Conservation (phyloP, 1,140 invertebrate genomes). For the Caerostris extrusa region DNA sequence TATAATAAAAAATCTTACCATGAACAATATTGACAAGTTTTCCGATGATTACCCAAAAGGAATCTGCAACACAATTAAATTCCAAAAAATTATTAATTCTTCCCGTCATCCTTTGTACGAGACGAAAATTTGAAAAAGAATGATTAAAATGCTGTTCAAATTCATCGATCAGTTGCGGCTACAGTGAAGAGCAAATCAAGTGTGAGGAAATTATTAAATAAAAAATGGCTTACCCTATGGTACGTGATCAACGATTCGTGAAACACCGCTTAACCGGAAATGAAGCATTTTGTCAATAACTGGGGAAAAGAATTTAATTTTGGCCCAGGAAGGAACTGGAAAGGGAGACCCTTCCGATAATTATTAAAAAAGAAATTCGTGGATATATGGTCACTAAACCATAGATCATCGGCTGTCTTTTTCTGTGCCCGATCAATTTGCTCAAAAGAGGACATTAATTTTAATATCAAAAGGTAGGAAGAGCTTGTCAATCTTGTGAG, state of each 20-base stretch:
- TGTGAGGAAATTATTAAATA: slow-evolving; percentile 30
- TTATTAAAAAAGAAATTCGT: slow-evolving; percentile 36
- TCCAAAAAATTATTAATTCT: slow-evolving; percentile 21
- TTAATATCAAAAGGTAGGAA: background rate
- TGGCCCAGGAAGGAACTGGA: background rate
- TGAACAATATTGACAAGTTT: background rate
- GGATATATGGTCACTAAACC: background rate
- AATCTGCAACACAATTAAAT: slow-evolving; percentile 12
- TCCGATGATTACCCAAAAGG: background rate
- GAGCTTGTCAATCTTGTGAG: background rate
- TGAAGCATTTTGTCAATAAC: slow-evolving; percentile 32
- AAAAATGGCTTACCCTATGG: background rate
- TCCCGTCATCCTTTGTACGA: background rate
- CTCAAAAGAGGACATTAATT: slow-evolving; percentile 5
- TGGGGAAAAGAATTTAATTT: slow-evolving; percentile 46
- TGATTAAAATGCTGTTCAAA: slow-evolving; percentile 34
- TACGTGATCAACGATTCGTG: background rate
- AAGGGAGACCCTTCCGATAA: background rate
- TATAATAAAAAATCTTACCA: background rate
- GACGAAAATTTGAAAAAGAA: background rate
- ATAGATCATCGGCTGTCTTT: background rate
- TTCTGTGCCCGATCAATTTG: background rate
- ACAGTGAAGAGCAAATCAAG: slow-evolving; percentile 15
- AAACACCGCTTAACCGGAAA: slow-evolving; percentile 21
- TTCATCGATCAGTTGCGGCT: slow-evolving; percentile 18